These are phyloP conservation scores for Eumaeus atala DNA, from an alignment of 1,140 invertebrate genomes.

Conservation along the genomic window DNA sequence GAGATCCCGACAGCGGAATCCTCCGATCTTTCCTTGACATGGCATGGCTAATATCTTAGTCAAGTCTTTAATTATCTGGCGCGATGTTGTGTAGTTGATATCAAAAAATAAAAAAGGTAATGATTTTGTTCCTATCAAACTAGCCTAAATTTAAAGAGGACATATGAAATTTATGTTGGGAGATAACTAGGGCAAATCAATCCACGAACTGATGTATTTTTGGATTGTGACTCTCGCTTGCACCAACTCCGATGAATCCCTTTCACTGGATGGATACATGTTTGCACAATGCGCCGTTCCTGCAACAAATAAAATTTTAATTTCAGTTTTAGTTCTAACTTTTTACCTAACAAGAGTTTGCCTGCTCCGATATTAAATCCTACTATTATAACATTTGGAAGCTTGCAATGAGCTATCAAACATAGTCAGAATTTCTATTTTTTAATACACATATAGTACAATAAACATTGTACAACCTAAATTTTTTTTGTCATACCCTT, in stretches of 20 bases:
- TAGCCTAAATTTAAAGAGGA: neutral
- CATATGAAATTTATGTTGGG: neutral
- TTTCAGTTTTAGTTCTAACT: neutral
- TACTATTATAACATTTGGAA: too few species aligned
- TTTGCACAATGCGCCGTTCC: conserved; percentile 88
- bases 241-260: conserved; percentile 77
- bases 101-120: neutral
- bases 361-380: too few species aligned
- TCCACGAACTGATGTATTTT: conserved; percentile 74
- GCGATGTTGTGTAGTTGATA: too few species aligned
- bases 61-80: too few species aligned
- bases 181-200: conserved; percentile 26
- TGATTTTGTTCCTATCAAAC: conserved; percentile 2
- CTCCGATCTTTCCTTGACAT: neutral
- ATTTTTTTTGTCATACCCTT: too few species aligned
- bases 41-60: too few species aligned
- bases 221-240: conserved; percentile 78
- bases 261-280: conserved; percentile 81
- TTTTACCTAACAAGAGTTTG: too few species aligned
- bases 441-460: too few species aligned
- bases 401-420: too few species aligned
- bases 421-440: too few species aligned
- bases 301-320: conserved; percentile 41
- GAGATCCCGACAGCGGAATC: neutral
- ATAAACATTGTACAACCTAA: too few species aligned